These are phyloP conservation scores for Sesamia inferens DNA, from an alignment of 2,888 invertebrate species.

Conservation along the genomic window DNA sequence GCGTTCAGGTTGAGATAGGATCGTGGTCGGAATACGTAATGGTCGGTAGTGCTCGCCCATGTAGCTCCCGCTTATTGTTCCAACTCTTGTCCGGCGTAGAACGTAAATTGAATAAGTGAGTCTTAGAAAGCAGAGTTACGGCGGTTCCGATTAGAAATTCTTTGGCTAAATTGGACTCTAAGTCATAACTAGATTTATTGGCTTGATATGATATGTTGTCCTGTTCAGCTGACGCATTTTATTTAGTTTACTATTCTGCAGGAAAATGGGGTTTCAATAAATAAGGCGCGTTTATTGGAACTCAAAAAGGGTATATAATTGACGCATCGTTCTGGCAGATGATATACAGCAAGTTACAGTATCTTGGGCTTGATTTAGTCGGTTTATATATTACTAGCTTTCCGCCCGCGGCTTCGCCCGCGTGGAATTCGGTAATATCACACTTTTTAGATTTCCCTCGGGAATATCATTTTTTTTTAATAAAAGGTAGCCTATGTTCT, in stretches of 20 bases:
- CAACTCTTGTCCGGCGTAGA: slow-evolving; percentile 72
- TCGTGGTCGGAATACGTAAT: slow-evolving; percentile 88
- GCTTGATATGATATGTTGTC: slow-evolving; percentile 63
- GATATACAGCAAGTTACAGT: slow-evolving; percentile 15
- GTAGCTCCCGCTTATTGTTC: slow-evolving; percentile 83
- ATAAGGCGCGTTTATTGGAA: slow-evolving; percentile 47
- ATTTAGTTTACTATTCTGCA: slow-evolving; percentile 46
- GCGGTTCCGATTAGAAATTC: slow-evolving; percentile 66
- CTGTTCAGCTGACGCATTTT: slow-evolving; percentile 50
- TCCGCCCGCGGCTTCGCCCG: too few relatives aligned
- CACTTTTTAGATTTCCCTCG: too few relatives aligned
- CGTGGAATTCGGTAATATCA: too few relatives aligned
- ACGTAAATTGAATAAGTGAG: slow-evolving; percentile 84
- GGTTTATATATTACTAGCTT: slow-evolving; percentile 23
- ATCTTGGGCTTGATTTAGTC: slow-evolving; percentile 35
- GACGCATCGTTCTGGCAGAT: slow-evolving; percentile 39
- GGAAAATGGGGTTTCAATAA: slow-evolving; percentile 40
- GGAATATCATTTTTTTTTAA: too few relatives aligned
- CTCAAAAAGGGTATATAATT: slow-evolving; percentile 52
- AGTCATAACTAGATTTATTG: slow-evolving; percentile 75
- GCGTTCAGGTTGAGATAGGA: slow-evolving; percentile 72
- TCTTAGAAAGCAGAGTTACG: slow-evolving; percentile 74
- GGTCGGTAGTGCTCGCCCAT: slow-evolving; percentile 86
- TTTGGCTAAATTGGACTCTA: slow-evolving; percentile 75
- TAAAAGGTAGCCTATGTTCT: too few relatives aligned